Evolutionary conservation across 1,140 invertebrate species (phyloP).

Genomic region (Ostrea denselamellosa): DNA sequence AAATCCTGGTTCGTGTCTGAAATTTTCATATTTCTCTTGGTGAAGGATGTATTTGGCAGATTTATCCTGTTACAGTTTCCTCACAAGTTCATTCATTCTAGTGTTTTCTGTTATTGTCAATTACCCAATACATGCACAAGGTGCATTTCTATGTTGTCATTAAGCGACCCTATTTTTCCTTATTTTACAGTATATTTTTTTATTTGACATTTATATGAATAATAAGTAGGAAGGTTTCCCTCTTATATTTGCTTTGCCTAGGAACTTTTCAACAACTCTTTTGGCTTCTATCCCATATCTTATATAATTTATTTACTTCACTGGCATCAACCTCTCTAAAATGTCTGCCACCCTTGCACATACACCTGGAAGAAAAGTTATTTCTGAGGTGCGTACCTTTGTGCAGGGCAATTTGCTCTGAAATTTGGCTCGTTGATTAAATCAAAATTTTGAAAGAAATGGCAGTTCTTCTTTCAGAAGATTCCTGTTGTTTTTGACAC

Average conservation of each 20-base stretch:
- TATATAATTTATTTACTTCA: constrained; percentile 13
- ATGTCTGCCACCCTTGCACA: neutral
- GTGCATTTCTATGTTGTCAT: neutral
- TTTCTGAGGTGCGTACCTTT: neutral
- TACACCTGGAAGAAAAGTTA: constrained; percentile 7
- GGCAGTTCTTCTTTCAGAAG: neutral
- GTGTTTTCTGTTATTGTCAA: neutral
- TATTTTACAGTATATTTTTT: neutral
- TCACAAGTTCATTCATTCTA: neutral
- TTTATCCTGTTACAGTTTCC: neutral
- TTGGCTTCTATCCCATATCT: constrained; percentile 5
- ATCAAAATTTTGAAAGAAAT: neutral
- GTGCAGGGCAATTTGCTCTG: neutral
- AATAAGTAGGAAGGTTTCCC: neutral
- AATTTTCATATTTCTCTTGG: too few relatives aligned
- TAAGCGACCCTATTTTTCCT: neutral
- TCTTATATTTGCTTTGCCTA: constrained; percentile 6
- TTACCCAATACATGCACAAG: neutral
- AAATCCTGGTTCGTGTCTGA: too few relatives aligned
- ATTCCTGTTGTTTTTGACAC: neutral
- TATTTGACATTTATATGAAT: neutral
- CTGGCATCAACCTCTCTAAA: constrained; percentile 4
- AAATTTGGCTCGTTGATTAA: neutral
- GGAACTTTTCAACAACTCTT: neutral
- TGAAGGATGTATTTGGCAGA: too few relatives aligned